Base-by-base conservation (phyloP, 2,888 invertebrate genomes). In the Cantharis lateralis region DNA sequence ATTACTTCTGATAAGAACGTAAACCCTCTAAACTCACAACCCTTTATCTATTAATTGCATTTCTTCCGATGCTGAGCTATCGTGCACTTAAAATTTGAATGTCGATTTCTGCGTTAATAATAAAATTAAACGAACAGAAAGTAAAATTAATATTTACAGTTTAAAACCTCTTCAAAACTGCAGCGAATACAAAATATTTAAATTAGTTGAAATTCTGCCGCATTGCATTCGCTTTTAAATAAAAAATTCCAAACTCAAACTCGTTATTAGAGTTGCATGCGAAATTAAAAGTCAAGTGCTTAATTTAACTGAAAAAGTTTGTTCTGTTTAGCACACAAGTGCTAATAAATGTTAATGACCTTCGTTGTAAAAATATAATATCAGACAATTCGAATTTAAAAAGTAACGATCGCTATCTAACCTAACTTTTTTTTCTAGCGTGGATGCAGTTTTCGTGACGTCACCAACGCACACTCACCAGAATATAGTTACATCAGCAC, bases 391-490 rank as follows among this genome's bases (percentile, higher is more conserved):
- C 4, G 48, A 48, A 4, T 48, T 48, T 48, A 48, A 32, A 32
- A 32, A n/a, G 4, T 13, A 70, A 48, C 32, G 13, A 3, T 13
- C 28, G 32, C 13, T 32, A n/a, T 32, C 32, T 13, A 32, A n/a
- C 13, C n/a, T 32, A 32, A 32, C 32, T 32, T n/a, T 48, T 48
- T n/a, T 26, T 68, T 62, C 7, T 80, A 91, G 91, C 3, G 88
- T 91, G 0, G 87, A 89, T 63, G 89, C 89, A 13, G 89, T 92
- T 0, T 85, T 93, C 72, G 89, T 92, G 16, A 89, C 89, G 0
- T 91, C 92, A 0, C 92, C 93, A 0, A 93, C 92, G 0, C 89
- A 86, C 84, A 90, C 91, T 0, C 93, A 93, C 82, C 91, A 91
- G 81, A 87, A 86, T 5, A 90, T 92, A 15, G 90, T 92, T 0